A percentile compares a stretch with the other conserved stretches of the same genome.
phyloP scores from a whole-genome alignment of 53 echinoderm and acorn worm genomes.

The Stichopus horrens region DNA sequence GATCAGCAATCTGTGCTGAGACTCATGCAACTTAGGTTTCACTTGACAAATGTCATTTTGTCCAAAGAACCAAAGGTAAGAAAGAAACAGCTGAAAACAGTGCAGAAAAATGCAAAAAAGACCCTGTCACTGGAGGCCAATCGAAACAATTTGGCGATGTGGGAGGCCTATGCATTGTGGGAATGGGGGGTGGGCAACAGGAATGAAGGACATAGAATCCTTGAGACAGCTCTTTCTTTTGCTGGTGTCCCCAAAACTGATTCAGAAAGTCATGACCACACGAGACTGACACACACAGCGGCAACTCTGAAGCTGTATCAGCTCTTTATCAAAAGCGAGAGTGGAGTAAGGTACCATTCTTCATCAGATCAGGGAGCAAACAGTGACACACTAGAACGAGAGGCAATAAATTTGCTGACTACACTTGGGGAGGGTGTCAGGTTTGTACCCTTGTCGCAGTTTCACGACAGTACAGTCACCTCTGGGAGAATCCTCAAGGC shows the following conservation, averaged over 20 bases:
- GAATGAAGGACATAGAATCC: conserved; percentile 72
- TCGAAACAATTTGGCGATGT: conserved; percentile 75
- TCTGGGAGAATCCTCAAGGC: conserved; percentile 77
- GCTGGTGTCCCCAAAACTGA: conserved; percentile 53
- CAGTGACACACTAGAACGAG: conserved; percentile 23
- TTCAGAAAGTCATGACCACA: conserved; percentile 34
- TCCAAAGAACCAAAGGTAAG: conserved; percentile 52
- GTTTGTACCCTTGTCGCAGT: conserved; percentile 54
- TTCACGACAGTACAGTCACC: conserved; percentile 56
- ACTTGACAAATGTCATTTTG: conserved; percentile 48
- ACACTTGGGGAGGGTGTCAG: conserved; percentile 67
- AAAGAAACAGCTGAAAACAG: conserved; percentile 71
- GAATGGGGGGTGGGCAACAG: conserved; percentile 71
- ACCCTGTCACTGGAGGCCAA: conserved; percentile 73
- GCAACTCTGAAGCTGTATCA: conserved; percentile 53
- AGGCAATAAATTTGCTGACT: conserved; percentile 64
- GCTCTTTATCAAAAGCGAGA: not conserved
- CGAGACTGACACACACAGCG: conserved; percentile 56
- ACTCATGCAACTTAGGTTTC: conserved; percentile 66
- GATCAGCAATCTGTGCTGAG: conserved; percentile 56
- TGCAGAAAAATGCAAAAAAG: conserved; percentile 77
- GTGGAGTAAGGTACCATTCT: not conserved
- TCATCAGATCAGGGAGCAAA: not conserved
- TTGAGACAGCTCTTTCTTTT: conserved; percentile 73
- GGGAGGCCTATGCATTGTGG: conserved; percentile 83